A percentile compares a stretch with the other conserved stretches of the same genome.
phyloP scores from a whole-genome alignment of 2,888 invertebrate genomes.

The Sesamia inferens region DNA sequence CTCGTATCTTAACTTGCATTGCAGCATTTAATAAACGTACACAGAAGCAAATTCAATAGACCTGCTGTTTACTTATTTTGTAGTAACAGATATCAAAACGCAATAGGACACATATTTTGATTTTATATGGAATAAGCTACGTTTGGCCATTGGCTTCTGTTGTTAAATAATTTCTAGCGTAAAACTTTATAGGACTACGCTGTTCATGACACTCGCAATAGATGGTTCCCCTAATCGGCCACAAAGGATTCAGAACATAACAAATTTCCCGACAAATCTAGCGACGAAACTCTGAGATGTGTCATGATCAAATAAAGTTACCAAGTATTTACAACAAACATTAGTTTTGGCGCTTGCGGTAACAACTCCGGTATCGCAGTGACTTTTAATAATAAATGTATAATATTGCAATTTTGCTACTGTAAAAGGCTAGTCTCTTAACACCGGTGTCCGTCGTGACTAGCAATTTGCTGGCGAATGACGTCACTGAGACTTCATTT shows the following conservation, averaged over 20 bases:
- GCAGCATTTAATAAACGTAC: neutral
- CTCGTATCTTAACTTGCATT: neutral
- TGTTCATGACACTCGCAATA: neutral
- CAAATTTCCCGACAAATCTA: neutral
- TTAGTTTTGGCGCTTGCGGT: neutral
- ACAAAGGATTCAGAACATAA: neutral
- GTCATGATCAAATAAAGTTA: neutral
- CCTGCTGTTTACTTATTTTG: neutral
- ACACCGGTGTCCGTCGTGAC: neutral
- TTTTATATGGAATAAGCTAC: neutral
- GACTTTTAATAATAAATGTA: neutral
- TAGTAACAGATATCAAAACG: no score
- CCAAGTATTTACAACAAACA: neutral
- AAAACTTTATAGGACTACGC: no score
- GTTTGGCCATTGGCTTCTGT: no score
- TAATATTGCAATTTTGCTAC: no score
- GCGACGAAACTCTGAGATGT: neutral
- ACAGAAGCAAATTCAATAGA: neutral
- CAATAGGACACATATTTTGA: no score
- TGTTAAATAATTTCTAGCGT: neutral
- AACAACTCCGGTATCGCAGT: neutral
- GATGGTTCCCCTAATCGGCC: neutral
- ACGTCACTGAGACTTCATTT: neutral
- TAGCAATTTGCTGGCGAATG: neutral
- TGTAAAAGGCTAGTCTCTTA: neutral